Evolutionary conservation across 2,797 vertebrate genomes (phyloP), one percentile per base, ranked within the genome.

Genomic region (Smutsia temminckii): DNA sequence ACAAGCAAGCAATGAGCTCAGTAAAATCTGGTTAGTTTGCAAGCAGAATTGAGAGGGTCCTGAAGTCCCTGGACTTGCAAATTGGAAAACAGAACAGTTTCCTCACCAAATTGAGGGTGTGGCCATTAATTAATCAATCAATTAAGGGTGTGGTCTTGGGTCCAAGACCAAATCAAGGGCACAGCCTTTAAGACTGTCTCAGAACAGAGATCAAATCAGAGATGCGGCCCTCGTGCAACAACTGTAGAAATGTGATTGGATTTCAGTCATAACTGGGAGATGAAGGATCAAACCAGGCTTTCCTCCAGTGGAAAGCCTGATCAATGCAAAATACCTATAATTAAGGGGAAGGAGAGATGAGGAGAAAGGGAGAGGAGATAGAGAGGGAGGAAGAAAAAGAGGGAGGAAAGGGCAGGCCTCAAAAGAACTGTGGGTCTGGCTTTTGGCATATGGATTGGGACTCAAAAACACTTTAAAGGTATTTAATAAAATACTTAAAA

Each of bases 401-500:
- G 34, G 34, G 7, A 63, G 61, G 37, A 51, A 40, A n/a, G 23
- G 32, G 34, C 13, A 42, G 42, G 3, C 37, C 63, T 57, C 71
- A 23, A 34, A 87, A 72, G 64, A 72, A 79, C 3, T 21, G 34
- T 71, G 42, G 63, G 14, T 46, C 32, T 84, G 49, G 57, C 40
- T 57, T 37, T 71, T 51, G 78, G 71, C 29, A 16, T 16, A 32
- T 1, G 57, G 32, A 57, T 29, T 55, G 74, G 16, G 16, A 51
- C 40, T 69, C n/a, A 6, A 51, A 32, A 78, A 59, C 27, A 37
- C 20, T 78, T 93, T 79, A n/a, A 55, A 66, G 63, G 23, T 68
- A 86, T 40, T 85, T 25, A 69, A 69, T 92, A 77, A 92, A 85
- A 87, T n/a, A 87, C 63, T 49, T 27, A 63, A 75, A 78, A n/a